Conservation (phyloP, 2,113 vertebrate genomes). For the Phoxinus phoxinus region DNA sequence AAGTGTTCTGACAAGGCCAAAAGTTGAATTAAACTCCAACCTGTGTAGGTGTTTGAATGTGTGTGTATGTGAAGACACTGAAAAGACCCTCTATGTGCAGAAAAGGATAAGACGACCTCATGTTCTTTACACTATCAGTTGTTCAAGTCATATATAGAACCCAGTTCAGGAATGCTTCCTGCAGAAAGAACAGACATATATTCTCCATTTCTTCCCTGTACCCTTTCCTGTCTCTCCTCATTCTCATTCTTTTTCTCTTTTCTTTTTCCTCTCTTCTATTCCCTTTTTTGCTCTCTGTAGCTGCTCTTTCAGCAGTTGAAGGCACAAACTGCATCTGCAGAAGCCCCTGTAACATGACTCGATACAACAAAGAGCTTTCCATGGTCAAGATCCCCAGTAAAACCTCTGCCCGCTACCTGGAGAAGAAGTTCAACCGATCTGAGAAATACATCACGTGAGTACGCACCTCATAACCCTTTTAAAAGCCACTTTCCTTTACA, state of each 20-base stretch:
- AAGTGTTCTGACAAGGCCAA: conserved; percentile 20
- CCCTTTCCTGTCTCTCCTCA: conserved; percentile 36
- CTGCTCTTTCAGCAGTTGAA: conserved; percentile 90
- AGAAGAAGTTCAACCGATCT: conserved; percentile 98
- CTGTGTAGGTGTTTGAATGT: background rate
- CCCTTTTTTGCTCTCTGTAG: conserved; percentile 64
- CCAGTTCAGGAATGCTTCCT: background rate
- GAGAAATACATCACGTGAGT: conserved; percentile 98
- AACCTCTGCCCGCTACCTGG: conserved; percentile 95
- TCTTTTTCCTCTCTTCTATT: background rate
- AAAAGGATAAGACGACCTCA: background rate
- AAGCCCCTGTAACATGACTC: conserved; percentile 95
- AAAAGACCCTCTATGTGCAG: background rate
- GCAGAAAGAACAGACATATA: conserved; percentile 4
- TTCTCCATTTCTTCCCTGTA: conserved; percentile 13
- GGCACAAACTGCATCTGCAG: conserved; percentile 92
- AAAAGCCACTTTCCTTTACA: background rate
- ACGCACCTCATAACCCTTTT: conserved; percentile 1
- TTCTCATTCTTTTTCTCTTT: conserved; percentile 2
- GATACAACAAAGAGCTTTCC: conserved; percentile 98
- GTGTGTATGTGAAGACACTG: background rate
- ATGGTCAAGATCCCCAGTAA: conserved; percentile 99
- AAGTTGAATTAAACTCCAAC: conserved; percentile 3
- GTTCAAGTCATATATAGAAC: background rate
- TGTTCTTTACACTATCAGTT: background rate